Evolutionary conservation across 2,797 vertebrate genomes (phyloP), one percentile per base, ranked within the genome.

Genomic region (Balearica regulorum): DNA sequence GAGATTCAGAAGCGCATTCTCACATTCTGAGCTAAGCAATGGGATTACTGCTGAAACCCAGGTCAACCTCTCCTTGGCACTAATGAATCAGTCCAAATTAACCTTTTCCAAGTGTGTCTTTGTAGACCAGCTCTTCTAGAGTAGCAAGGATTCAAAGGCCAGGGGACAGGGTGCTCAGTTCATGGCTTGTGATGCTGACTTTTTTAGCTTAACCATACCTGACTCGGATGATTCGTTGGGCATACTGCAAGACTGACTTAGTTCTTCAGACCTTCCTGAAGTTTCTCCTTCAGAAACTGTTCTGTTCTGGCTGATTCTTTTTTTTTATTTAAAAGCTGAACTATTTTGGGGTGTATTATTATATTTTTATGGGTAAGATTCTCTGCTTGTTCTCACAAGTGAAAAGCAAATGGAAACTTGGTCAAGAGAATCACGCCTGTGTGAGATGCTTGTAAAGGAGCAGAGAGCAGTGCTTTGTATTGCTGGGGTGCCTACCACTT

Each of bases 401-500:
- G 41, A 87, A 89, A 95, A 95, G 53, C 64, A 93, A 92, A 81
- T 31, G 46, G 62, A 81, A 76, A 90, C 48, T 35, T 82, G 20
- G 51, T n/a, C 68, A 85, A 72, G 60, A 80, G 48, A 92, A 77
- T 69, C 51, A 54, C 28, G 83, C 16, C 43, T 8, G 0, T 48
- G 43, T 44, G 53, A 92, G 61, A 87, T 24, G 41, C 55, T 68
- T 89, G 44, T 54, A 92, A 95, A 82, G 41, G 31, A 71, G 29
- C 48, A 79, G 29, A 83, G 81, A 87, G 65, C 29, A 81, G 60
- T 22, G 48, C 37, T 85, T 73, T 71, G 35, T 66, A 58, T 15
- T 86, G 65, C 65, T 58, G n/a, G 8, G 70, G 16, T 71, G 46
- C 57, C 69, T 44, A 65, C 2, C 44, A 46, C 76, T 89, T 81